A percentile compares a stretch with the other conserved stretches of the same genome.
Conservation (phyloP, 30 jellyfish, hydroid and myxozoan genomes). For the Aurelia sp. region DNA sequence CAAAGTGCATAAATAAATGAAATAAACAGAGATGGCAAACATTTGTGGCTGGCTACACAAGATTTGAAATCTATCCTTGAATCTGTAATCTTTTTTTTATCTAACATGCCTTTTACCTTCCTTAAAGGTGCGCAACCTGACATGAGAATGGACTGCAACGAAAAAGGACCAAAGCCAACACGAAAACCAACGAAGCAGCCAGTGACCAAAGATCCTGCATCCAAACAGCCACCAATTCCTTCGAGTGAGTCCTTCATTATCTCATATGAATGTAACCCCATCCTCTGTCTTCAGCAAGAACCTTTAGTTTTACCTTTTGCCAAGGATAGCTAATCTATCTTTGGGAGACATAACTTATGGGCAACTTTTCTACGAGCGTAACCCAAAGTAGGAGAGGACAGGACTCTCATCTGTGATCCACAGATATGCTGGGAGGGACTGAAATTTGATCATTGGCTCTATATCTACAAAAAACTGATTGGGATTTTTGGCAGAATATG, state of each 20-base stretch:
- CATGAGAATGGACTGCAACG: slow-evolving; percentile 30
- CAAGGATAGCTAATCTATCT: too few relatives aligned
- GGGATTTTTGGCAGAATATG: not conserved
- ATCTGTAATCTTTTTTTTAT: not conserved
- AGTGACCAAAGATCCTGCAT: not conserved
- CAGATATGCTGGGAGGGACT: not conserved
- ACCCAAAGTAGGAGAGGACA: too few relatives aligned
- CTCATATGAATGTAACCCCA: not conserved
- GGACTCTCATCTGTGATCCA: too few relatives aligned
- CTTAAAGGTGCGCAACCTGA: slow-evolving; percentile 27
- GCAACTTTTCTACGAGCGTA: too few relatives aligned
- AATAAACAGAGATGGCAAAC: too few relatives aligned
- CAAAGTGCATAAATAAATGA: too few relatives aligned
- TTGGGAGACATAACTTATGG: too few relatives aligned
- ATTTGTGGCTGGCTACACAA: too few relatives aligned
- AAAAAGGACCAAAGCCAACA: slow-evolving; percentile 18
- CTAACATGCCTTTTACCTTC: not conserved
- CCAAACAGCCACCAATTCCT: slow-evolving; percentile 9
- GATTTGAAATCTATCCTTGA: too few relatives aligned
- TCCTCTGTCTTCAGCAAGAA: too few relatives aligned
- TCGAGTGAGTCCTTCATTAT: not conserved
- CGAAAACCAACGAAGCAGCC: not conserved
- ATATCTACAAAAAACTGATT: not conserved
- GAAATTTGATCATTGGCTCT: not conserved
- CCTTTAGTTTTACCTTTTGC: too few relatives aligned